These are phyloP conservation scores for Aphelenchoides besseyi DNA, from an alignment of 1,140 invertebrate genomes.

Conservation along the genomic window DNA sequence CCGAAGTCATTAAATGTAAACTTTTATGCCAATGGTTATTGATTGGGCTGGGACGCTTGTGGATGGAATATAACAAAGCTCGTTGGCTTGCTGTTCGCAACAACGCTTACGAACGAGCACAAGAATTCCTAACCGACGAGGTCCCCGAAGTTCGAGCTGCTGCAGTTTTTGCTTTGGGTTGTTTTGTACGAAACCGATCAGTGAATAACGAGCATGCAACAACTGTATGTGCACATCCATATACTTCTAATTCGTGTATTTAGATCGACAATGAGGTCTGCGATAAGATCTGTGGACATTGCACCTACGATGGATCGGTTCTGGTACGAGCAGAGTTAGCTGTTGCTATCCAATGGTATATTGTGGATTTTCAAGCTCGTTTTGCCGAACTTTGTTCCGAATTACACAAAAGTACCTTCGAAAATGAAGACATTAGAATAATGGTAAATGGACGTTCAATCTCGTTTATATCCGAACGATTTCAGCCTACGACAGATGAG, in stretches of 20 bases:
- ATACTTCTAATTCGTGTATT: conserved; percentile 32
- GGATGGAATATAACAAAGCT: conserved; percentile 86
- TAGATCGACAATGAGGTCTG: conserved; percentile 59
- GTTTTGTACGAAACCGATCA: conserved; percentile 55
- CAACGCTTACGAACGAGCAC: conserved; percentile 76
- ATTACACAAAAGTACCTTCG: conserved; percentile 30
- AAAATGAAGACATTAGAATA: background rate
- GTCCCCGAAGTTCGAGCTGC: conserved; percentile 60
- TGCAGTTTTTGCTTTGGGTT: conserved; percentile 59
- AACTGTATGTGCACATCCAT: conserved; percentile 13
- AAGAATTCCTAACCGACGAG: conserved; percentile 50
- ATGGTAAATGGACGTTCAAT: background rate
- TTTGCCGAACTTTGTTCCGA: conserved; percentile 48
- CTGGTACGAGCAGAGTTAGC: conserved; percentile 55
- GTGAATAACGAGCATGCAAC: conserved; percentile 50
- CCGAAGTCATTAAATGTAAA: conserved; percentile 61
- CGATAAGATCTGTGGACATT: conserved; percentile 54
- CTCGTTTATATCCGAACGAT: background rate
- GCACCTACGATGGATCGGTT: conserved; percentile 57
- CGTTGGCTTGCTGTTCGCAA: conserved; percentile 93
- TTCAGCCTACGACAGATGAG: background rate
- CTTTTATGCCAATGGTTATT: conserved; percentile 83
- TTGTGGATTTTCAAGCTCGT: conserved; percentile 54
- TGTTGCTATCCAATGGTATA: conserved; percentile 60
- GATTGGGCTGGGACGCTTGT: conserved; percentile 84